Percentiles rank a stretch among this genome's conserved stretches.
phyloP scores from a whole-genome alignment of 2,797 vertebrate genomes.

The Anguilla anguilla region DNA sequence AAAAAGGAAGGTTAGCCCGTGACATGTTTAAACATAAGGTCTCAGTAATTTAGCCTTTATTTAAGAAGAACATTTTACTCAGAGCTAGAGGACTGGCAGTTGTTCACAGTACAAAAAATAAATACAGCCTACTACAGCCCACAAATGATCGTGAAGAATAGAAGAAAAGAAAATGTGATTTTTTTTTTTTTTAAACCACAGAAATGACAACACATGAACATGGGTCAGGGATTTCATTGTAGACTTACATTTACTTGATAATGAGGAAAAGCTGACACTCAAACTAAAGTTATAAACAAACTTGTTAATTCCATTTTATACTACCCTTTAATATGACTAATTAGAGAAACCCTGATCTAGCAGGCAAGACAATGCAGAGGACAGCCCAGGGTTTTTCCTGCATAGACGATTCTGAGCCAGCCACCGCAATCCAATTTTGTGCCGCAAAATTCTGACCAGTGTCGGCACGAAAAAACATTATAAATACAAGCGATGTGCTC shows the following conservation, averaged over 20 bases:
- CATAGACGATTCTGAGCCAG: too few relatives aligned
- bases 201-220: background rate
- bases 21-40: background rate
- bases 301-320: background rate
- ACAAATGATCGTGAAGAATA: background rate
- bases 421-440: too few relatives aligned
- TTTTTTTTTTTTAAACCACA: background rate
- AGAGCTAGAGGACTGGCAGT: background rate
- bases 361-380: background rate
- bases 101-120: background rate
- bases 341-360: background rate
- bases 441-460: too few relatives aligned
- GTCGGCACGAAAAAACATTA: too few relatives aligned
- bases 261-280: background rate
- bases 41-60: background rate
- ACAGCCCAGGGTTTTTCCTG: background rate
- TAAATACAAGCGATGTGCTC: too few relatives aligned
- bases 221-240: background rate
- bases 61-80: background rate
- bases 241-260: background rate
- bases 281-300: background rate
- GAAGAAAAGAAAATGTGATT: background rate
- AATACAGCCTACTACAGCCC: background rate
- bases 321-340: background rate
- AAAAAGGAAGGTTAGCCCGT: background rate